Percentiles rank a stretch among this genome's conserved stretches.
Conservation (phyloP, 2,797 vertebrate genomes). For the Phylloscopus collybita region DNA sequence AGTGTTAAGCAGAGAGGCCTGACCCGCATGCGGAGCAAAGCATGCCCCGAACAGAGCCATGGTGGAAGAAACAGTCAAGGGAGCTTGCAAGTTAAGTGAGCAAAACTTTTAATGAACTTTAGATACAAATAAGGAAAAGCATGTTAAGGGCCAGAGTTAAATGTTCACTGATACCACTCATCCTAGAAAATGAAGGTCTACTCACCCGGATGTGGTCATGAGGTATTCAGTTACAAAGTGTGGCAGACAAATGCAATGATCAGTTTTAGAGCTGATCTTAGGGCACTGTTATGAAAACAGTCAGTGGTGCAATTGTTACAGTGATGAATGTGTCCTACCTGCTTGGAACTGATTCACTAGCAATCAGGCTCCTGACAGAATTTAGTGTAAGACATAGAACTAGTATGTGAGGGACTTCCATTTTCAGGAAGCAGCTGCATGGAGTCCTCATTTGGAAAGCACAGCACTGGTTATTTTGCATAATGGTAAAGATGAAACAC, state of each 20-base stretch:
- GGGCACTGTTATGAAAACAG: background rate
- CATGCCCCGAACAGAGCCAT: background rate
- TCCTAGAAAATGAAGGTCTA: background rate
- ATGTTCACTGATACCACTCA: background rate
- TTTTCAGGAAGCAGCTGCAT: background rate
- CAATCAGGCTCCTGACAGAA: background rate
- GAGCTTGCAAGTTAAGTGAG: background rate
- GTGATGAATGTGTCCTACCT: background rate
- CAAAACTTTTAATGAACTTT: background rate
- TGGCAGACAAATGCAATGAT: background rate
- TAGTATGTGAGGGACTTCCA: background rate
- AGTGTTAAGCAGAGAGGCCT: background rate
- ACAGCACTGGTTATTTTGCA: rapidly evolving
- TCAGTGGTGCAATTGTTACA: background rate
- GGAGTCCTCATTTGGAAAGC: background rate
- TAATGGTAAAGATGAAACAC: background rate
- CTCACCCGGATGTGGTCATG: background rate
- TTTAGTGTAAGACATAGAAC: background rate
- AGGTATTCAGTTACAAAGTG: background rate
- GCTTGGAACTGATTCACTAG: background rate
- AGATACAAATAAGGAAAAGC: background rate
- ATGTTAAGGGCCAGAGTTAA: background rate
- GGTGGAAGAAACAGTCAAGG: background rate
- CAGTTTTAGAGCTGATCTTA: background rate
- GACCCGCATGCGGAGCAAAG: background rate